Percentiles rank a stretch among this genome's conserved stretches.
These are phyloP conservation scores for Columba janthina DNA, from an alignment of 2,113 vertebrate genomes.

Conservation along the genomic window DNA sequence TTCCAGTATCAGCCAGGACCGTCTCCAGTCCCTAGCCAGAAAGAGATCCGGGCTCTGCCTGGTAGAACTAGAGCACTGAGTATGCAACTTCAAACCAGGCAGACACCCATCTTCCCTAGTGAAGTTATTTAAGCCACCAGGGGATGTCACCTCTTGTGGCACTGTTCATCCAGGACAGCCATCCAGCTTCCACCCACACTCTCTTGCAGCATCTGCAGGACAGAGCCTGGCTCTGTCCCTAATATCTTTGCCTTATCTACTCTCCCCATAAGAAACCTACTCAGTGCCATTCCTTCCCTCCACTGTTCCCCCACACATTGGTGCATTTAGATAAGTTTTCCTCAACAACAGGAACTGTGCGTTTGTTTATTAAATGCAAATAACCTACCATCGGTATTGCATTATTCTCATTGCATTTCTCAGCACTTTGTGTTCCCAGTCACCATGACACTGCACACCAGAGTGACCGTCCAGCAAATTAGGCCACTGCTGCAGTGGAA, in stretches of 20 bases:
- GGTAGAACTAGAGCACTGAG: neutral
- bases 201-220: neutral
- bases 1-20: neutral
- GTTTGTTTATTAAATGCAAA: neutral
- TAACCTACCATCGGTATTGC: neutral
- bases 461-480: neutral
- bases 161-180: neutral
- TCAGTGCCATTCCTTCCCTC: neutral
- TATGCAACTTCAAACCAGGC: neutral
- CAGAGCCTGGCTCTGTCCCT: neutral
- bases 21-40: neutral
- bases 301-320: fast-evolving
- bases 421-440: neutral
- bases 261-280: neutral
- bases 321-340: neutral
- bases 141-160: neutral
- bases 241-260: neutral
- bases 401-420: neutral
- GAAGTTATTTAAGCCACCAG: neutral
- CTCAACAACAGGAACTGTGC: neutral
- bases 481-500: neutral
- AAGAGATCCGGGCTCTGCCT: neutral
- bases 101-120: neutral
- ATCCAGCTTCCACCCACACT: neutral
- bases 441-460: neutral